Base-by-base conservation (phyloP, 1,140 invertebrate species). In the Drosophila lacteicornis region DNA sequence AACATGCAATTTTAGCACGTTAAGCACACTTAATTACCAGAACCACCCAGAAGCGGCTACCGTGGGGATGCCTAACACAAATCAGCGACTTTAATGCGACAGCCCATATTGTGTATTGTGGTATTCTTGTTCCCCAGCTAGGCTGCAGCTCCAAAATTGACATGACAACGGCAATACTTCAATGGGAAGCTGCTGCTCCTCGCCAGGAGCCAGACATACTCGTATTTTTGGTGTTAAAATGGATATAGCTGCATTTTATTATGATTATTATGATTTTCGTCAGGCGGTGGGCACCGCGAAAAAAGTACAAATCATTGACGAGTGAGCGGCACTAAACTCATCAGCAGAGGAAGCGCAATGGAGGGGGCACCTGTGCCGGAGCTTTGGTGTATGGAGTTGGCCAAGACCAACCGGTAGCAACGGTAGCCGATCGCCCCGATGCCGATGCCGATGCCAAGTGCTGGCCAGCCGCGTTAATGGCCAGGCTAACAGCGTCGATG, bases 171-270 rank as follows among this genome's bases (percentile, higher is more conserved):
- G 80, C 84, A 88, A 84, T 87, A 80, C 84, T 69, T 87, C 80
- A 88, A 79, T 55, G 49, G 38, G 12, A 22, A 8, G 15, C 38
- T 65, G 59, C 57, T 40, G 33, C 8, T 11, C 42, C 49, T 57
- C 22, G 38, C 27, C 57, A 62, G 63, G 30, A 50, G 69, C 67
- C 59, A 79, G 65, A 70, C 70, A 76, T 79, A 61, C 79, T 62
- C 59, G 59, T 88, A 83, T 90, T 81, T 90, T 90, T 85, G 85
- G 85, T 90, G 85, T 90, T 90, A 90, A 90, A 90, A 90, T 90
- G 85, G 70, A 88, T 81, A 90, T 90, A 90, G 85, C 85, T 82
- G 85, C 81, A 79, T 90, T 90, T 90, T 90, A 90, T 90, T 90
- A 90, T 90, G 85, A 90, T 90, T 90, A 90, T 90, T 90, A 90